phyloP scores from a whole-genome alignment of 1,140 invertebrate genomes.

The Pararge aegeria region DNA sequence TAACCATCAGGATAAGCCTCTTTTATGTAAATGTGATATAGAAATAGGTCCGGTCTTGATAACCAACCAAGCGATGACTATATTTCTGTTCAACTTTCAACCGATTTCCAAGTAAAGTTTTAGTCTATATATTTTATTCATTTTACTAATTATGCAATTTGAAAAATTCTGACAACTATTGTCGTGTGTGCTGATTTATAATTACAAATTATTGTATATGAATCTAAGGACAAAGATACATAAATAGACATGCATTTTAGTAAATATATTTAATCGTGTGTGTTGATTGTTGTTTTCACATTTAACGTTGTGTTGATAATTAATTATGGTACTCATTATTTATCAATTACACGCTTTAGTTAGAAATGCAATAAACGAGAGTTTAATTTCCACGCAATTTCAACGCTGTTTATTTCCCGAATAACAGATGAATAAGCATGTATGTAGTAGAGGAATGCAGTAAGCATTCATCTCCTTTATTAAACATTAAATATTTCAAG shows the following conservation, averaged over 20 bases:
- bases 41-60: slow-evolving; percentile 11
- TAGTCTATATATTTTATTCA: too few relatives aligned
- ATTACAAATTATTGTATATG: too few relatives aligned
- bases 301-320: slow-evolving; percentile 11
- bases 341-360: slow-evolving; percentile 16
- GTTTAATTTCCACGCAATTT: slow-evolving; percentile 14
- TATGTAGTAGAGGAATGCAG: not conserved
- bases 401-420: slow-evolving; percentile 14
- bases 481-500: too few relatives aligned
- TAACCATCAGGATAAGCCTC: slow-evolving; percentile 18
- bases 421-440: not conserved
- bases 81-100: not conserved
- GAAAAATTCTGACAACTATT: too few relatives aligned
- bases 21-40: slow-evolving; percentile 22
- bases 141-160: too few relatives aligned
- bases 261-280: not conserved
- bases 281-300: not conserved
- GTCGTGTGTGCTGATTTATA: too few relatives aligned
- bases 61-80: not conserved
- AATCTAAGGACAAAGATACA: too few relatives aligned
- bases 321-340: slow-evolving; percentile 15
- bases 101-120: not conserved
- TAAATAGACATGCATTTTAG: not conserved
- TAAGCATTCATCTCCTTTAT: too few relatives aligned
- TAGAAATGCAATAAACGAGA: slow-evolving; percentile 19